phyloP scores from a whole-genome alignment of 1,140 invertebrate genomes.

The Hyphantria cunea region DNA sequence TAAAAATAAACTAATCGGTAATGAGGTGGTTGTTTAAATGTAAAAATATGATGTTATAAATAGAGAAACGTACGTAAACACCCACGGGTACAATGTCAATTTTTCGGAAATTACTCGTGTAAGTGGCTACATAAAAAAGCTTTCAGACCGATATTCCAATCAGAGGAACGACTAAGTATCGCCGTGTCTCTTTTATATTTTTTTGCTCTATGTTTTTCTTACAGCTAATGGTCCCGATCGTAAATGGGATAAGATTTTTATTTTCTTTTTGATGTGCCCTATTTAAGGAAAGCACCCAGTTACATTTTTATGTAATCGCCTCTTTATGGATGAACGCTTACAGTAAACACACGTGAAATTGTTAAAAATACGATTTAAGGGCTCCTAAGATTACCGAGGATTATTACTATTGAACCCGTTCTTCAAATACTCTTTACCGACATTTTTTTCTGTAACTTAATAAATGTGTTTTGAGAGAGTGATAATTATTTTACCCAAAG shows the following conservation, averaged over 20 bases:
- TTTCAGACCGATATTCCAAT: slow-evolving; percentile 49
- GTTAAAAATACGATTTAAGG: slow-evolving; percentile 30
- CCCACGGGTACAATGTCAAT: slow-evolving; percentile 26
- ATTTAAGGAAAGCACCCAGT: slow-evolving; percentile 38
- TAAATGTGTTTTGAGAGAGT: no score
- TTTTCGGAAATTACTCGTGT: slow-evolving; percentile 35
- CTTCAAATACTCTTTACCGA: no score
- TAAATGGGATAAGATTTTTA: slow-evolving; percentile 50
- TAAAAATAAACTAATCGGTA: no score
- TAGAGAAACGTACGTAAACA: slow-evolving; percentile 36
- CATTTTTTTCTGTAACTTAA: no score
- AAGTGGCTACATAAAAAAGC: slow-evolving; percentile 52
- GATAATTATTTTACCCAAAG: no score
- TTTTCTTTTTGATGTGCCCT: slow-evolving; percentile 44
- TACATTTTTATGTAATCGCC: slow-evolving; percentile 38
- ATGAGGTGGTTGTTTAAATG: no score
- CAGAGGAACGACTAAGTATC: slow-evolving; percentile 45
- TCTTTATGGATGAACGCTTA: slow-evolving; percentile 30
- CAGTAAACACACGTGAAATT: slow-evolving; percentile 27
- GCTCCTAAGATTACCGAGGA: slow-evolving; percentile 21
- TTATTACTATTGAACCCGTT: slow-evolving; percentile 19
- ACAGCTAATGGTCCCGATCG: slow-evolving; percentile 45
- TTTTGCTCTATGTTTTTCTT: slow-evolving; percentile 45
- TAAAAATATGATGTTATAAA: slow-evolving; percentile 33
- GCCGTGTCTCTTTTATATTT: slow-evolving; percentile 43